Conservation (phyloP, 2,797 vertebrate species). For the Tauraco hartlaubi region DNA sequence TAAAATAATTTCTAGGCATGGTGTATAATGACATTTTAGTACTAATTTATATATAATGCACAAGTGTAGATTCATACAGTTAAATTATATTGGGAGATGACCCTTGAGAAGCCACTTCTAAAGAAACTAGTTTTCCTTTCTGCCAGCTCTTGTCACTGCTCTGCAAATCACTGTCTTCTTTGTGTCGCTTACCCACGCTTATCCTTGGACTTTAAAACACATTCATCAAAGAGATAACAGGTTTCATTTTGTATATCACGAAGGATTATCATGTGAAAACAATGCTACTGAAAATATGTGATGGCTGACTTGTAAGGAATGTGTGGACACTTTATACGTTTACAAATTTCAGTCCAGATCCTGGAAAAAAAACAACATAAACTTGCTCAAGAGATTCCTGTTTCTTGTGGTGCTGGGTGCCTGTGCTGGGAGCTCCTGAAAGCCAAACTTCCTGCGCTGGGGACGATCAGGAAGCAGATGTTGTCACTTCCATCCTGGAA, state of each 20-base stretch:
- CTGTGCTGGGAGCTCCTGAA: neutral
- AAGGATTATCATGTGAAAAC: slow-evolving; percentile 16
- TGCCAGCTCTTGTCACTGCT: neutral
- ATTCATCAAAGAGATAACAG: neutral
- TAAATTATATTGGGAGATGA: neutral
- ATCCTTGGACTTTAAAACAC: neutral
- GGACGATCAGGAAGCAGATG: neutral
- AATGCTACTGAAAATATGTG: neutral
- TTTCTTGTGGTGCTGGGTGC: neutral
- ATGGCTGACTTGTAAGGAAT: neutral
- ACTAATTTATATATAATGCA: neutral
- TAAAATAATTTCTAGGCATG: neutral
- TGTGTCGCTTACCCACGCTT: neutral
- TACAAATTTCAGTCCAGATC: neutral
- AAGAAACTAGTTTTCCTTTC: neutral
- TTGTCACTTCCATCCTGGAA: slow-evolving; percentile 12
- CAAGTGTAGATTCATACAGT: neutral
- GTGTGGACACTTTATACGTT: neutral
- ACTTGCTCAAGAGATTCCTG: neutral
- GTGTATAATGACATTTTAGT: neutral
- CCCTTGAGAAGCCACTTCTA: neutral
- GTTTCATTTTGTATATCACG: neutral
- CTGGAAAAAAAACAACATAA: neutral
- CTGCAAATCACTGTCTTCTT: neutral
- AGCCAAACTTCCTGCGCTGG: neutral